Evolutionary conservation across 2,113 vertebrate species (phyloP).

Genomic region (Chunga burmeisteri): DNA sequence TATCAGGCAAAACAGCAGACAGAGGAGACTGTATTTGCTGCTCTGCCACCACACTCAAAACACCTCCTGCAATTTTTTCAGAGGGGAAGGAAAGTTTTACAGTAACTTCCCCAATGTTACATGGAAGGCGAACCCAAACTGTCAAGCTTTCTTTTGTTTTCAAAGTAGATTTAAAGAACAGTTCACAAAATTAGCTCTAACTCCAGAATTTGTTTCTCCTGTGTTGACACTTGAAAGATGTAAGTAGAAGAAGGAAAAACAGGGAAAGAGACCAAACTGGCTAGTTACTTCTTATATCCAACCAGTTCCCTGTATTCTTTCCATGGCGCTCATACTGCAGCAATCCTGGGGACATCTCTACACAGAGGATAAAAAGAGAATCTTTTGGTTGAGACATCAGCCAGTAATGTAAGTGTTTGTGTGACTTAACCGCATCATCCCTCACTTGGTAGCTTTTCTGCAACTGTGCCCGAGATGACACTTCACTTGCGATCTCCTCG

Average conservation of each 20-base stretch:
- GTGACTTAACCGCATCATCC: not conserved
- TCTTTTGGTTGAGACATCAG: not conserved
- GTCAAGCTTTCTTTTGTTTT: not conserved
- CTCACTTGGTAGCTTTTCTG: not conserved
- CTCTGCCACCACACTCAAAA: not conserved
- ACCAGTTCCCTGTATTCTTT: not conserved
- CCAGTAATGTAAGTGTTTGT: accelerated
- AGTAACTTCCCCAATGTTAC: not conserved
- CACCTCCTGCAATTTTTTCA: not conserved
- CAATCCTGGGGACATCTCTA: not conserved
- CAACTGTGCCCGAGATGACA: not conserved
- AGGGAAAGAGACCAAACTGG: not conserved
- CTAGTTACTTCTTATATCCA: not conserved
- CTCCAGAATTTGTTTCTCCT: not conserved
- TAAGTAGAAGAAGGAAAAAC: not conserved
- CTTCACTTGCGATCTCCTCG: not conserved
- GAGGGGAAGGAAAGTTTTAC: not conserved
- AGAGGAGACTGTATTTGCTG: not conserved
- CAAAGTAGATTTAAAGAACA: not conserved
- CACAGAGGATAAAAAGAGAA: not conserved
- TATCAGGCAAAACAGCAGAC: not conserved
- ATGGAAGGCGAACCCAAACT: not conserved
- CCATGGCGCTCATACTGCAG: not conserved
- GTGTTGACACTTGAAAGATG: not conserved
- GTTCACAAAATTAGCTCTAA: not conserved